Conservation (phyloP, 2,888 invertebrate species). For the Malacosoma neustria region DNA sequence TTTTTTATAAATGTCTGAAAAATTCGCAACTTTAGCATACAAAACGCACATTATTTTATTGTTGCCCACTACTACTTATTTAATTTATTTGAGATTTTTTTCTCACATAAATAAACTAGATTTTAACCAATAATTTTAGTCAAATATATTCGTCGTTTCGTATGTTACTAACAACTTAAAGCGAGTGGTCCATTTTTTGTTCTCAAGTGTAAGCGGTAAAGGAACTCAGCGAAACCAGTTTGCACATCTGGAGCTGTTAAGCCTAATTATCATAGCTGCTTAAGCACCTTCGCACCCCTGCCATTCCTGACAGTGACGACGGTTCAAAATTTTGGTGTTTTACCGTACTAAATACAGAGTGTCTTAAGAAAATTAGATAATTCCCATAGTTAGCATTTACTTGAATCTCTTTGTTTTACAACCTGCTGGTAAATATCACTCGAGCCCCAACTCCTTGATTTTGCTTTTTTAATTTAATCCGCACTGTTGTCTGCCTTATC, state of each 20-base stretch:
- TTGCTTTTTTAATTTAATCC: too few species aligned
- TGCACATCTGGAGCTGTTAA: conserved; percentile 56
- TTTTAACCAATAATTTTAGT: too few species aligned
- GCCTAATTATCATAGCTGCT: conserved; percentile 63
- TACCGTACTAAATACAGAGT: background rate
- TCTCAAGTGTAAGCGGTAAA: conserved; percentile 42
- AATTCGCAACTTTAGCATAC: too few species aligned
- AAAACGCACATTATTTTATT: too few species aligned
- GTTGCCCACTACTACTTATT: background rate
- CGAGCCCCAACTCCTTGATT: too few species aligned
- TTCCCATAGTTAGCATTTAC: too few species aligned
- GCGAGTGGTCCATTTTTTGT: background rate
- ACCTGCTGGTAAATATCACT: too few species aligned
- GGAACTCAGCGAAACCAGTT: conserved; percentile 53
- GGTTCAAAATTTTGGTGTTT: conserved; percentile 3
- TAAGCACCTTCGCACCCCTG: conserved; percentile 28
- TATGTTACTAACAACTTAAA: too few species aligned
- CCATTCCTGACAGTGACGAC: conserved; percentile 1
- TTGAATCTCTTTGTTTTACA: too few species aligned
- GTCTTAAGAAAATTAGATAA: background rate
- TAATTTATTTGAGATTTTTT: background rate
- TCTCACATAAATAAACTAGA: background rate
- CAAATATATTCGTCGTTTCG: too few species aligned
- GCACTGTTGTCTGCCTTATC: too few species aligned
- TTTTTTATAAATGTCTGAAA: too few species aligned